Evolutionary conservation across 2,888 invertebrate species (phyloP).

Genomic region (Nephrotoma appendiculata): DNA sequence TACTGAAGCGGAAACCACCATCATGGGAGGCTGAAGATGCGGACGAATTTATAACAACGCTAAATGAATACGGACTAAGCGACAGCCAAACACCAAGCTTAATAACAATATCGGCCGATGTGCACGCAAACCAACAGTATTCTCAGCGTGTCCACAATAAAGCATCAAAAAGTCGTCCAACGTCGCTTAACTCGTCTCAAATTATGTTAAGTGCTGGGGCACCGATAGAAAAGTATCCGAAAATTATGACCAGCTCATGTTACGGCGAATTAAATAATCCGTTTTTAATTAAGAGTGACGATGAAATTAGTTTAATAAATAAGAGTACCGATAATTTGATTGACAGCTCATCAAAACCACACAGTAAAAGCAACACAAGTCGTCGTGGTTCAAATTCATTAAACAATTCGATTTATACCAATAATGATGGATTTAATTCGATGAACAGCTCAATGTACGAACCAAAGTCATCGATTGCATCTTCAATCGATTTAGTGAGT

Average conservation of each 20-base stretch:
- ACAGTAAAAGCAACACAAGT: neutral
- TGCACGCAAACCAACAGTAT: slow-evolving; percentile 4
- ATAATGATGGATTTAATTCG: slow-evolving; percentile 5
- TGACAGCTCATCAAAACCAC: neutral
- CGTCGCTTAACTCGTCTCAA: slow-evolving; percentile 16
- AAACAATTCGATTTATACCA: slow-evolving; percentile 3
- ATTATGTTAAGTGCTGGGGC: slow-evolving; percentile 15
- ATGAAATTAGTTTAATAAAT: neutral
- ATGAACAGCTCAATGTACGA: slow-evolving; percentile 3
- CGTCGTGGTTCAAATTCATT: slow-evolving; percentile 1
- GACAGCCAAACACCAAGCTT: slow-evolving; percentile 14
- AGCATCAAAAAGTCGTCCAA: slow-evolving; percentile 18
- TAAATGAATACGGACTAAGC: slow-evolving; percentile 27
- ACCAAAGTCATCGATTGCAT: neutral
- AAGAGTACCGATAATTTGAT: slow-evolving; percentile 5
- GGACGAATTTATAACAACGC: slow-evolving; percentile 24
- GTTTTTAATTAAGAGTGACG: neutral
- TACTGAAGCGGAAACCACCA: slow-evolving; percentile 6
- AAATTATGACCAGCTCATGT: slow-evolving; percentile 32
- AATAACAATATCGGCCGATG: slow-evolving; percentile 6
- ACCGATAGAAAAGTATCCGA: slow-evolving; percentile 17
- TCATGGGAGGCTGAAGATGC: slow-evolving; percentile 16
- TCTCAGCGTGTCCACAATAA: neutral
- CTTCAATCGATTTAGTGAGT: neutral
- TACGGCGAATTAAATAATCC: slow-evolving; percentile 26